Evolutionary conservation across 2,797 vertebrate species (phyloP).

Genomic region (Darevskia mixta): DNA sequence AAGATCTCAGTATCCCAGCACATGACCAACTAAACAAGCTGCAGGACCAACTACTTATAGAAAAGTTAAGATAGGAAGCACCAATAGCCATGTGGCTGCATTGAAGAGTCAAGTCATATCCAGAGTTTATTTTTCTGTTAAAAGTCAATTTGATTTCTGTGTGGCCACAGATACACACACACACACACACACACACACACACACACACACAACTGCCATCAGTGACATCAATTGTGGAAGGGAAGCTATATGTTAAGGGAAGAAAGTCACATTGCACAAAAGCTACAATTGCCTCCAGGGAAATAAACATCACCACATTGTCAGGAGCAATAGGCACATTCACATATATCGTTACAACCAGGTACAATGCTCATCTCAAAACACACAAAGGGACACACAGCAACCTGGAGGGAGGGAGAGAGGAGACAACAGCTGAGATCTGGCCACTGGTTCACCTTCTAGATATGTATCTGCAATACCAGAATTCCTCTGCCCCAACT

Average conservation of each 20-base stretch:
- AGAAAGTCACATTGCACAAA: conserved; percentile 12
- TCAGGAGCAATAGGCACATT: background rate
- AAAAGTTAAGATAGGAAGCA: background rate
- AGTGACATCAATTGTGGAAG: background rate
- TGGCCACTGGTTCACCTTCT: background rate
- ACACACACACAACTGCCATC: background rate
- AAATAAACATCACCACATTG: background rate
- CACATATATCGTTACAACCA: background rate
- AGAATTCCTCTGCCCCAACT: rapidly evolving
- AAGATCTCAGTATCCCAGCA: background rate
- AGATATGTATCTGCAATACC: rapidly evolving
- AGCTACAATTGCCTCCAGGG: conserved; percentile 5
- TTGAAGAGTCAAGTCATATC: conserved; percentile 29
- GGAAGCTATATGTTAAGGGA: background rate
- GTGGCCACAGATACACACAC: conserved; percentile 40
- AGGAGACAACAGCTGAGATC: background rate
- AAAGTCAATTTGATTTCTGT: conserved; percentile 39
- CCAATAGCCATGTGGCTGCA: background rate
- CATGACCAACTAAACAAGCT: background rate
- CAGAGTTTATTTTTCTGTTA: conserved; percentile 49
- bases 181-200: conserved; percentile 13
- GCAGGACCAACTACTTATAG: background rate
- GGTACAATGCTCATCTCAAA: background rate
- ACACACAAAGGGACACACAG: background rate
- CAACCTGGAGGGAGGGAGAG: background rate